Percentiles rank a stretch among this genome's conserved stretches.
Evolutionary conservation across 2,113 vertebrate genomes (phyloP).

Genomic region (Oreochromis niloticus): DNA sequence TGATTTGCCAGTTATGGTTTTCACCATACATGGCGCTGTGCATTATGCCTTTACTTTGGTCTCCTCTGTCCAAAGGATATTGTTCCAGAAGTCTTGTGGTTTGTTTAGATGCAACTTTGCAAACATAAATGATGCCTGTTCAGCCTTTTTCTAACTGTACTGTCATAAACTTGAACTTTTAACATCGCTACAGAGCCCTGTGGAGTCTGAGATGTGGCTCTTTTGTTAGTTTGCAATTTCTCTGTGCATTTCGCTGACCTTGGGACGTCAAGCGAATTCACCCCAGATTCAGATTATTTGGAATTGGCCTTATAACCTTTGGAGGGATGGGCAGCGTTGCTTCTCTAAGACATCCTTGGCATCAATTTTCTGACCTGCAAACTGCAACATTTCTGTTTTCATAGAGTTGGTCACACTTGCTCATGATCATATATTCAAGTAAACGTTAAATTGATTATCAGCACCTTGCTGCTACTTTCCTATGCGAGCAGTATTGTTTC

Average conservation of each 20-base stretch:
- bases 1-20: not conserved
- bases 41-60: not conserved
- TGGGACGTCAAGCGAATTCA: not conserved
- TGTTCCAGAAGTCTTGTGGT: not conserved
- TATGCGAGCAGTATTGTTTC: not conserved
- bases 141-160: not conserved
- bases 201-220: not conserved
- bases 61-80: not conserved
- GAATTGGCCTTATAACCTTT: not conserved
- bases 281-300: not conserved
- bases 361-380: not conserved
- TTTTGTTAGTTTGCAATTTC: not conserved
- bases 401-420: not conserved
- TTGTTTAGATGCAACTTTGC: not conserved
- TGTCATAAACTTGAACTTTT: not conserved
- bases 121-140: not conserved
- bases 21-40: not conserved
- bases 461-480: not conserved
- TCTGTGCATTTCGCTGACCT: not conserved
- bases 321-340: not conserved
- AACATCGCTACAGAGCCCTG: not conserved
- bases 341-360: not conserved
- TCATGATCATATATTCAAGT: not conserved
- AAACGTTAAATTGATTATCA: not conserved
- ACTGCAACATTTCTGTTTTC: not conserved